Base-by-base conservation (phyloP, 1,140 invertebrate genomes). In the Nebria ingens region DNA sequence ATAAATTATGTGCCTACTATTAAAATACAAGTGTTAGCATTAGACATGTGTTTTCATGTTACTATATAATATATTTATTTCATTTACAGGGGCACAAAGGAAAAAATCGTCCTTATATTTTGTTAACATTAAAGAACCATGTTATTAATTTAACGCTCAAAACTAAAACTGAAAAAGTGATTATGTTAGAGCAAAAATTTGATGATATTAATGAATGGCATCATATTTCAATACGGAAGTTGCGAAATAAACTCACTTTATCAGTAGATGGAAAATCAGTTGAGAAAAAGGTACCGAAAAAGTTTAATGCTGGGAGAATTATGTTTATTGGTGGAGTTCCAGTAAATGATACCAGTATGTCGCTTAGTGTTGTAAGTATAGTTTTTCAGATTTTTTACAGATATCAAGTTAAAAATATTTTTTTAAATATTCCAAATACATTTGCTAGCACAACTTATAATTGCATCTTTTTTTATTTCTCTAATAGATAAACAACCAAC, bases 121-220 rank as follows among this genome's bases (percentile, higher is more conserved):
- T 83, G 19, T 75, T 89, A 0, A 71, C 84, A 21, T 68, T 95
- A 1, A 78, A 78, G 54, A 82, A 89, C 56, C 86, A 89, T 0
- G 78, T 81, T 57, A 65, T 93, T 1, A 72, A 80, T 1, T 71
- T 93, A 4, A 72, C 82, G 51, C 71, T 90, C 13, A 83, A 84
- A 58, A 81, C 79, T 0, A 77, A 79, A 42, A 79, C 81, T 49
- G 79, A 81, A 23, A 76, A 84, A 52, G 82, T 84, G 55, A 68
- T 86, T 1, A 60, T 76, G 2, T 45, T 78, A 83, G 38, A 78
- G 76, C 11, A 73, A 2, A 76, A 75, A 54, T 73, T 90, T 0
- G 86, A 89, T 56, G 88, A 93, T 69, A n/a, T n/a, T n/a, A 91
- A 91, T 11, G 74, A 80, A 21, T 96, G 92, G 92, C 89, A 93